Base-by-base conservation (phyloP, 2,888 invertebrate species). In the Amphipyra tragopoginis region DNA sequence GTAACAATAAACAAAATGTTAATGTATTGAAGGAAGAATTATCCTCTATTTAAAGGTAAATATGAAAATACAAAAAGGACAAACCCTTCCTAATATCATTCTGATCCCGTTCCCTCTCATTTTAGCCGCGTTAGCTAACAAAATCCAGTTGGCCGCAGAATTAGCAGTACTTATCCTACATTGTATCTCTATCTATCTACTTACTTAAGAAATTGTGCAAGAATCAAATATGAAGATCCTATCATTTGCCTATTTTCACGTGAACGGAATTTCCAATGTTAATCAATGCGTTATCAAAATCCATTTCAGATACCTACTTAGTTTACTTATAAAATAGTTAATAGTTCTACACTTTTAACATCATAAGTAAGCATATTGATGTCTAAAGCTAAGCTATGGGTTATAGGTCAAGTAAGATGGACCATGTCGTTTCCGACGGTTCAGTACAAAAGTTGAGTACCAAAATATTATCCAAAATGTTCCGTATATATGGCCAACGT, bases 191-290 rank as follows among this genome's bases (percentile, higher is more conserved):
- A 91, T 82, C 91, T 93, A 93, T 86, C 90, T 92, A 91, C 86
- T 88, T 93, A 92, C 72, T 81, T 86, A 83, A 89, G 89, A 92
- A 92, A 88, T 93, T 93, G 93, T 93, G 93, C 93, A 91, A 85
- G 83, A 90, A 83, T 86, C 80, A 79, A 87, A 87, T 83, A 79
- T 68, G 73, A 73, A 77, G 79, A 62, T 64, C 57, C 58, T 70
- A 65, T 75, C 48, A 52, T 62, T 62, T 62, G 57, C 51, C 67
- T 72, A 65, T 76, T 57, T 66, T 54, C 69, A 69, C 44, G 65
- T 75, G 66, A 79, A 80, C 78, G 70, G 67, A 80, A 74, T 78
- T 71, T 34, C 43, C 58, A 66, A 75, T 72, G 56, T 71, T 65
- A 59, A 64, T 70, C 69, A 81, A 71, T 67, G 65, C 62, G 59